Evolutionary conservation across 1,140 invertebrate species (phyloP).

Genomic region (Saccostrea glomerata): DNA sequence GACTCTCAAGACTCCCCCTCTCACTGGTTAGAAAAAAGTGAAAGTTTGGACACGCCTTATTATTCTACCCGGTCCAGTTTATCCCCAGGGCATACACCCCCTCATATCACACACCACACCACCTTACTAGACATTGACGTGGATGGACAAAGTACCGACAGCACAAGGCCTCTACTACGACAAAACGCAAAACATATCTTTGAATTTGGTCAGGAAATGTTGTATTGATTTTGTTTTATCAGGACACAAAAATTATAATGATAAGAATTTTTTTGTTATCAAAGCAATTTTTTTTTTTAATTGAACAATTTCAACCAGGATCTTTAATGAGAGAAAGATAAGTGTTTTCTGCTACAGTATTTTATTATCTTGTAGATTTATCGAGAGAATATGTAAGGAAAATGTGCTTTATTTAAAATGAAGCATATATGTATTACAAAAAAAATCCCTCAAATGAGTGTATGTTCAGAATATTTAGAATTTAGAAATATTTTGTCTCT

Average conservation of each 20-base stretch:
- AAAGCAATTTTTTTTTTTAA: background rate
- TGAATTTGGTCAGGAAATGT: conserved; percentile 47
- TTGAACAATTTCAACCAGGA: background rate
- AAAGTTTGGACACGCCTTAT: conserved; percentile 67
- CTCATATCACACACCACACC: conserved; percentile 77
- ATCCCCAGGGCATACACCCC: conserved; percentile 76
- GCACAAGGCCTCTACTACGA: conserved; percentile 82
- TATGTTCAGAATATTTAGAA: conserved; percentile 19
- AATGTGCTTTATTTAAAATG: background rate
- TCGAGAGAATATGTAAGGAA: background rate
- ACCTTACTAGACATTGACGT: conserved; percentile 84
- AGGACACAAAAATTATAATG: background rate
- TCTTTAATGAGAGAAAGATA: background rate
- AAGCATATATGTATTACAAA: background rate
- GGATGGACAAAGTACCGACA: conserved; percentile 84
- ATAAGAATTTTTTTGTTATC: background rate
- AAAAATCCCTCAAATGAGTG: conserved; percentile 1
- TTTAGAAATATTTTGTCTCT: conserved; percentile 12
- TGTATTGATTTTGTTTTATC: conserved; percentile 42
- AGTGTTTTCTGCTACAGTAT: background rate
- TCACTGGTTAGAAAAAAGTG: conserved; percentile 55
- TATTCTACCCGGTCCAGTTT: conserved; percentile 72
- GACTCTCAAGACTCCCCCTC: conserved; percentile 52
- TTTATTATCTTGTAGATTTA: background rate
- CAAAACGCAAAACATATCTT: conserved; percentile 52